These are phyloP conservation scores for Anadara kagoshimensis DNA, from an alignment of 1,140 invertebrate genomes.

Conservation along the genomic window DNA sequence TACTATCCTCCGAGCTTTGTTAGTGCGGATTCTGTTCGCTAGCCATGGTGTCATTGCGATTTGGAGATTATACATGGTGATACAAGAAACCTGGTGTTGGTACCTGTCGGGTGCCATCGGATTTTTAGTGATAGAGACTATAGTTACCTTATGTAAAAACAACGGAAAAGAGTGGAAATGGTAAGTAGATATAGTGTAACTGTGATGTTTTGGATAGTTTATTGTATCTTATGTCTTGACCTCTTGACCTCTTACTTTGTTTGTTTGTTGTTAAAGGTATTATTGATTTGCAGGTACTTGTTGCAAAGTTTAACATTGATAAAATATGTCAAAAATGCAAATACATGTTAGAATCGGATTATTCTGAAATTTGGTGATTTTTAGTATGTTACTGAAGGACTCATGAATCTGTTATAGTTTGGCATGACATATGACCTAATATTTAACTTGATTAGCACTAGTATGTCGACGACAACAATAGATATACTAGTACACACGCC, in stretches of 20 bases:
- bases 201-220: too few species aligned
- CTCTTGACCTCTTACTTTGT: too few species aligned
- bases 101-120: conserved; percentile 61
- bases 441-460: too few species aligned
- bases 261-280: too few species aligned
- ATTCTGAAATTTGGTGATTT: neutral
- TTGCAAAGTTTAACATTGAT: neutral
- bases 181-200: conserved; percentile 47
- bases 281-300: too few species aligned
- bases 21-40: conserved; percentile 67
- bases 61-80: conserved; percentile 69
- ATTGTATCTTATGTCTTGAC: too few species aligned
- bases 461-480: too few species aligned
- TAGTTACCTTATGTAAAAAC: conserved; percentile 68
- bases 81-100: conserved; percentile 64
- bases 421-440: too few species aligned
- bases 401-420: too few species aligned
- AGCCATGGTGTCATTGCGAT: conserved; percentile 69
- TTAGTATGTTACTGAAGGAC: too few species aligned
- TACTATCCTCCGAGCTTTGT: conserved; percentile 59
- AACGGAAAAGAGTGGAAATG: conserved; percentile 73
- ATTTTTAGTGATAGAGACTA: conserved; percentile 61
- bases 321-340: neutral
- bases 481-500: too few species aligned
- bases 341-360: neutral